A percentile compares a stretch with the other conserved stretches of the same genome.
phyloP scores from a whole-genome alignment of 2,888 invertebrate species.

The Osmoderma eremita region DNA sequence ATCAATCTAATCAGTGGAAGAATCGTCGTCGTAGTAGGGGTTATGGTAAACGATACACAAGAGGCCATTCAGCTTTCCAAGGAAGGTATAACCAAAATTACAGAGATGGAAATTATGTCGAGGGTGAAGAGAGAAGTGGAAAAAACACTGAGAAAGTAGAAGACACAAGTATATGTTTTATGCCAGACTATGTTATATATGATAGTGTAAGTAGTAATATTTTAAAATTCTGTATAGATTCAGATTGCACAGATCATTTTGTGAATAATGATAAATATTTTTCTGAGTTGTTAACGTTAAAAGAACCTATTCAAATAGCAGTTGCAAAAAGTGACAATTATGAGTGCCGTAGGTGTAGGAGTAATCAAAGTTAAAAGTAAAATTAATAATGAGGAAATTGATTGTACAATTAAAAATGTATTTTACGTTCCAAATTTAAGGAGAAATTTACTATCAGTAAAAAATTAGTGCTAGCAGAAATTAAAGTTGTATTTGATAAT shows the following conservation, averaged over 20 bases:
- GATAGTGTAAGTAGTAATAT: slow-evolving; percentile 4
- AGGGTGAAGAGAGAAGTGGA: not conserved
- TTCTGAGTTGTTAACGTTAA: not conserved
- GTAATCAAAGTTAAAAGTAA: not conserved
- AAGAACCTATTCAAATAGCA: not conserved
- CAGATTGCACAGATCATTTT: not conserved
- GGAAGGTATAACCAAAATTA: not conserved
- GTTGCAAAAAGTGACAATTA: not conserved
- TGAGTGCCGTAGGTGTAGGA: not conserved
- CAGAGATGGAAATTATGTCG: slow-evolving; percentile 7
- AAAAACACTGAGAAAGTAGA: not conserved
- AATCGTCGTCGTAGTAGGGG: not conserved
- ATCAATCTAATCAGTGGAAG: not conserved
- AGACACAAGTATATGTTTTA: not conserved
- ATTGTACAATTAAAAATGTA: slow-evolving; percentile 1
- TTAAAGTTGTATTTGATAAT: slow-evolving; percentile 5
- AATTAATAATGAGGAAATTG: not conserved
- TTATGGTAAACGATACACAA: not conserved
- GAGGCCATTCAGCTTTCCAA: not conserved
- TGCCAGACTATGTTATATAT: not conserved
- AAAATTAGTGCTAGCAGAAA: not conserved
- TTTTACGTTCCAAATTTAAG: too few relatives aligned
- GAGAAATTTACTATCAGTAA: not conserved
- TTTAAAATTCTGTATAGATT: slow-evolving; percentile 3
- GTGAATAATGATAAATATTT: not conserved